These are phyloP conservation scores for Tupiocoris notatus DNA, from an alignment of 2,888 invertebrate genomes.

Conservation along the genomic window DNA sequence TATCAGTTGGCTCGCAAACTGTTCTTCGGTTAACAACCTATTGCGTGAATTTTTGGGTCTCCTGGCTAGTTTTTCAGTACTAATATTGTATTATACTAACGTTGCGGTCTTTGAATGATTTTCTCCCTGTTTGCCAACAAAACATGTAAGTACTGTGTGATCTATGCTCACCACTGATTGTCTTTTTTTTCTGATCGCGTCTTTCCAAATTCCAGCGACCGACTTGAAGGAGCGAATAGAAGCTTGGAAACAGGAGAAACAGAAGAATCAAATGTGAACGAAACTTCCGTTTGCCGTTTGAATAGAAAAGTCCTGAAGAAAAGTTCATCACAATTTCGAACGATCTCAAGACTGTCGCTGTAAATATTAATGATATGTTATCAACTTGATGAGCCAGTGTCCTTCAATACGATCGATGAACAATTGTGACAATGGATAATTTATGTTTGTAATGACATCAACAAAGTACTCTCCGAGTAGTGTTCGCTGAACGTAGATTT, in stretches of 20 bases:
- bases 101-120: no score
- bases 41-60: no score
- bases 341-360: slow-evolving; percentile 1
- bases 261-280: slow-evolving; percentile 37
- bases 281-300: not conserved
- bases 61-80: no score
- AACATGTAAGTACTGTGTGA: no score
- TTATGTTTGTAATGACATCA: slow-evolving; percentile 24
- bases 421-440: no score
- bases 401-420: not conserved
- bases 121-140: no score
- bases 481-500: no score
- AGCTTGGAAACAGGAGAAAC: slow-evolving; percentile 82
- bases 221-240: slow-evolving; percentile 84
- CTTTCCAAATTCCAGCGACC: slow-evolving; percentile 66
- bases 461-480: not conserved
- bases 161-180: no score
- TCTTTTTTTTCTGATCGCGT: no score
- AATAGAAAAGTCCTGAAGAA: not conserved
- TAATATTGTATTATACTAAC: no score
- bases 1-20: no score
- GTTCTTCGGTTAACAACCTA: no score
- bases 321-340: not conserved
- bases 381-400: not conserved
- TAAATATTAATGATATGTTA: slow-evolving; percentile 3